A percentile compares a stretch with the other conserved stretches of the same genome.
Evolutionary conservation across 2,113 vertebrate species (phyloP).

Genomic region (Etia nguti): DNA sequence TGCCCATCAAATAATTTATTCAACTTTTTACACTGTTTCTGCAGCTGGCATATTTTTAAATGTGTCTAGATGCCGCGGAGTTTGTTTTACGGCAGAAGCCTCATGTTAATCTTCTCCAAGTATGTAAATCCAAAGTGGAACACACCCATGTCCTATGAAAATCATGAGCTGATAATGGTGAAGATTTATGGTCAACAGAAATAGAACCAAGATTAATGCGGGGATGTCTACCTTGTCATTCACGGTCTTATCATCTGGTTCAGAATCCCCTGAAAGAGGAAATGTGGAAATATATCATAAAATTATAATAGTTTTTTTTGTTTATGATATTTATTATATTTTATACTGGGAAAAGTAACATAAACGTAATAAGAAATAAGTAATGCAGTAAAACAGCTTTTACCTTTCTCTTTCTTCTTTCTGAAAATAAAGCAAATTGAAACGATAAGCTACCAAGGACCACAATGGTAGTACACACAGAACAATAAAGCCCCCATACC

Average conservation of each 20-base stretch:
- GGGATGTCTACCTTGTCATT: conserved; percentile 18
- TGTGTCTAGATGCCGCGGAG: neutral
- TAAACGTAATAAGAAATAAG: neutral
- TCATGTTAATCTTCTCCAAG: neutral
- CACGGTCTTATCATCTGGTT: neutral
- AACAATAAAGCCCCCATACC: neutral
- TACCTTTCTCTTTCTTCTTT: conserved; percentile 39
- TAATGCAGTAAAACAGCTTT: neutral
- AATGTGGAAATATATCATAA: neutral
- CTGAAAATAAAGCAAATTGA: conserved; percentile 1
- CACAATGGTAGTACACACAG: neutral
- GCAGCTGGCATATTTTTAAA: neutral
- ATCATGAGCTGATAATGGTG: neutral
- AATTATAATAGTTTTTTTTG: neutral
- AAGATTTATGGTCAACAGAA: neutral
- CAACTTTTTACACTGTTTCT: neutral
- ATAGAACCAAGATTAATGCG: neutral
- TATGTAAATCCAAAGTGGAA: conserved; percentile 31
- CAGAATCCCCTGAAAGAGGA: conserved; percentile 3
- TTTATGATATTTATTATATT: neutral
- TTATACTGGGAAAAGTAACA: neutral
- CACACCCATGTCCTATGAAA: neutral
- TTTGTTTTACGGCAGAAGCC: neutral
- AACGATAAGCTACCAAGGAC: neutral
- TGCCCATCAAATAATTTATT: neutral